Evolutionary conservation across 2,797 vertebrate genomes (phyloP).

Genomic region (Chelmon rostratus): DNA sequence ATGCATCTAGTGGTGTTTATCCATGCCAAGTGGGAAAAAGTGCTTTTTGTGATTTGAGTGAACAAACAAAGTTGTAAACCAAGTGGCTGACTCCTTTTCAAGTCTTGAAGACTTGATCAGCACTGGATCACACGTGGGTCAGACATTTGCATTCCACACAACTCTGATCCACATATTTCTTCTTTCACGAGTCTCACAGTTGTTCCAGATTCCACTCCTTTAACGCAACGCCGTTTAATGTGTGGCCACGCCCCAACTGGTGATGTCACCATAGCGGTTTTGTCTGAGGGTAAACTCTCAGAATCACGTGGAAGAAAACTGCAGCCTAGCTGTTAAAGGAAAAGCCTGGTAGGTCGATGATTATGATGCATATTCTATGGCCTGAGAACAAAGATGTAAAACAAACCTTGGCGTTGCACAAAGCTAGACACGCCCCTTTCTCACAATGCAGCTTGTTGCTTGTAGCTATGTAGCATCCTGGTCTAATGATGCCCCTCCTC

Average conservation of each 20-base stretch:
- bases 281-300: background rate
- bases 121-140: background rate
- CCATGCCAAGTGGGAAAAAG: too few species aligned
- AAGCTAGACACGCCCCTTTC: too few species aligned
- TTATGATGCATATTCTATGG: background rate
- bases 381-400: background rate
- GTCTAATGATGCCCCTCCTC: background rate
- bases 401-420: background rate
- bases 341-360: background rate
- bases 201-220: background rate
- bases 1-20: too few species aligned
- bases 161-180: background rate
- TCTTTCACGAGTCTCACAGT: background rate
- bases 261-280: background rate
- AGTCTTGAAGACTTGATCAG: background rate
- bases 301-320: background rate
- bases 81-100: background rate
- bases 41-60: background rate
- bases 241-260: background rate
- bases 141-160: background rate
- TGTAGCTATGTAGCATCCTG: background rate
- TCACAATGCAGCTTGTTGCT: too few species aligned
- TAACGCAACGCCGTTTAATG: background rate
- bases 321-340: background rate
- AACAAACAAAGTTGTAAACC: background rate